Percentiles rank a stretch among this genome's conserved stretches.
Conservation (phyloP, 2,888 invertebrate species). For the Antheraea assamensis region DNA sequence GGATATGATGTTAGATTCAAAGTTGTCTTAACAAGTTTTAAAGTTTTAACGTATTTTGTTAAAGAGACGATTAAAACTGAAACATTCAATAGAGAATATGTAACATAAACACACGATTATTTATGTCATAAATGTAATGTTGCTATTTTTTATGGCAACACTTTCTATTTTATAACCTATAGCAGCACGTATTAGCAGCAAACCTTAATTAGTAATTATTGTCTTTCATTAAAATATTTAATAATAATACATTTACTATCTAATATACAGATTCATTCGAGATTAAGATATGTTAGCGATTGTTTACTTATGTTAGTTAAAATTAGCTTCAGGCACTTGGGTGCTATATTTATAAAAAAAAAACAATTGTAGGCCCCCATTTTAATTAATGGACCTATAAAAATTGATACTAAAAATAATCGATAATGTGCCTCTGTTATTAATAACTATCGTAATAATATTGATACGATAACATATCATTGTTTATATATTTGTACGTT, state of each 20-base stretch:
- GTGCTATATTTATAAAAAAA: not conserved
- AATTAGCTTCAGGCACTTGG: conserved; percentile 17
- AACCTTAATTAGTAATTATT: conserved; percentile 46
- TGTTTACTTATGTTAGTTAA: conserved; percentile 19
- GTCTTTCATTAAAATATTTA: conserved; percentile 51
- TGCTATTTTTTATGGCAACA: not conserved
- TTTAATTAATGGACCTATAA: not conserved
- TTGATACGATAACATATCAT: not conserved
- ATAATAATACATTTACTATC: conserved; percentile 16
- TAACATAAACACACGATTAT: not conserved
- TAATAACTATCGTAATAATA: not conserved
- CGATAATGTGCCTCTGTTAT: not conserved
- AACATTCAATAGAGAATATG: not conserved
- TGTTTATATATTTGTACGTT: not conserved
- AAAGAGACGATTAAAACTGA: not conserved
- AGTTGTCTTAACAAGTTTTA: not conserved
- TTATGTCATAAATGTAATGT: not conserved
- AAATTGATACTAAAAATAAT: not conserved
- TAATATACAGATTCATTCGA: conserved; percentile 23
- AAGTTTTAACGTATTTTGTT: not conserved
- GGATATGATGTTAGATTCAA: not conserved
- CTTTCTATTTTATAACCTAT: not conserved
- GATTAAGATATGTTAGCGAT: conserved; percentile 22
- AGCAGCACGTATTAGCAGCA: conserved; percentile 19
- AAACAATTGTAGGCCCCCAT: not conserved